Conservation (phyloP, 2,113 vertebrate species). For the Zingel zingel region DNA sequence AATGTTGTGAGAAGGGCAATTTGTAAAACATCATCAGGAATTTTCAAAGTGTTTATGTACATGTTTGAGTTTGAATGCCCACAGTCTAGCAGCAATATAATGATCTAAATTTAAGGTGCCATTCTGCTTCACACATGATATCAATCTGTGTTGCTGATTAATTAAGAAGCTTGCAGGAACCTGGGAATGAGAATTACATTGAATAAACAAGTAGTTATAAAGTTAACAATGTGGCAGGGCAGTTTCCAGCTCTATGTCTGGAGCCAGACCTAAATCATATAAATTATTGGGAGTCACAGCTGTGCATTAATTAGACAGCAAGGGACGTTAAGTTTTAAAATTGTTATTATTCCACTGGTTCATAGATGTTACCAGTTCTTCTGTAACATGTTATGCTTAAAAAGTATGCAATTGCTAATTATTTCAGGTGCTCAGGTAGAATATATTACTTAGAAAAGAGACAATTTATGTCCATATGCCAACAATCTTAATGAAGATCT, state of each 20-base stretch:
- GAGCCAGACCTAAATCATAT: slow-evolving; percentile 40
- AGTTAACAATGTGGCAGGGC: slow-evolving; percentile 35
- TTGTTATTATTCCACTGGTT: slow-evolving; percentile 1
- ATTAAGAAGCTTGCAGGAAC: slow-evolving; percentile 45
- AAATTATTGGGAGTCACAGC: slow-evolving; percentile 45
- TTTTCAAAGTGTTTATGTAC: slow-evolving; percentile 56
- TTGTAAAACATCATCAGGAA: slow-evolving; percentile 68
- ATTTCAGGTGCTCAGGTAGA: slow-evolving; percentile 31
- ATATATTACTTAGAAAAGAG: slow-evolving; percentile 26
- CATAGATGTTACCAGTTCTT: not conserved
- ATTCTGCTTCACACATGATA: slow-evolving; percentile 44
- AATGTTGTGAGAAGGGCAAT: slow-evolving; percentile 82
- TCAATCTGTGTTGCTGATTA: slow-evolving; percentile 59
- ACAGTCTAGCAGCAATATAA: slow-evolving; percentile 35
- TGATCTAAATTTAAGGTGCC: slow-evolving; percentile 46
- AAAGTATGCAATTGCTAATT: slow-evolving; percentile 7
- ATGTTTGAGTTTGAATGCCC: slow-evolving; percentile 49
- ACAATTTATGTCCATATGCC: slow-evolving; percentile 12
- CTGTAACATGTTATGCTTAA: not conserved
- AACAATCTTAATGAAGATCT: slow-evolving; percentile 43
- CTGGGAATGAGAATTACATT: slow-evolving; percentile 43
- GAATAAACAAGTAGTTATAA: slow-evolving; percentile 44
- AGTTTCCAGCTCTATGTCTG: slow-evolving; percentile 14
- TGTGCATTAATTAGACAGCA: slow-evolving; percentile 7
- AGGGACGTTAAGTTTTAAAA: not conserved